phyloP scores from a whole-genome alignment of 64 coral and sea anemone genomes.

The Orbicella faveolata region DNA sequence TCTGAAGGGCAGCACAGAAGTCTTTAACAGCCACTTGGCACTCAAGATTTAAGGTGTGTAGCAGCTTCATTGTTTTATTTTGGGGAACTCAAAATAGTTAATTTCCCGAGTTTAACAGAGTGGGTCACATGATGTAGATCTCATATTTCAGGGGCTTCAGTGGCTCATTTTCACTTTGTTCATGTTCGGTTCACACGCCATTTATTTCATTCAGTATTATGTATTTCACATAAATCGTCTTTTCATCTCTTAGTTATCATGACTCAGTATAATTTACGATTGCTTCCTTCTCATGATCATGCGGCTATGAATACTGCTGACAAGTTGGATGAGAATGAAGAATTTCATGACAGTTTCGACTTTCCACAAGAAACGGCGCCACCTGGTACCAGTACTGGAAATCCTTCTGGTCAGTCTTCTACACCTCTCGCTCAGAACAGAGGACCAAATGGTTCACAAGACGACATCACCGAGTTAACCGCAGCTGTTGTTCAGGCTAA shows the following conservation, averaged over 20 bases:
- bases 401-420: not conserved
- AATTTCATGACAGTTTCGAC: slow-evolving; percentile 2
- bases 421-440: not conserved
- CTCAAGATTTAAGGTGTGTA: too few species aligned
- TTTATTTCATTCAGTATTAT: not conserved
- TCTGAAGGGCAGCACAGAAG: too few species aligned
- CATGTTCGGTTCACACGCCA: too few species aligned
- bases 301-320: not conserved
- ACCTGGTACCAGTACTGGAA: not conserved
- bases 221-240: not conserved
- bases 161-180: too few species aligned
- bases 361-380: not conserved
- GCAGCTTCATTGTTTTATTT: too few species aligned
- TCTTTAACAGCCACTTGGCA: too few species aligned
- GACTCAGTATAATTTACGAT: not conserved
- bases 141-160: too few species aligned
- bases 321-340: not conserved
- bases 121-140: too few species aligned
- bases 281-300: not conserved
- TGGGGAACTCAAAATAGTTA: too few species aligned
- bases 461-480: not conserved
- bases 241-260: not conserved
- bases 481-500: slow-evolving; percentile 8
- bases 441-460: not conserved
- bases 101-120: too few species aligned